Evolutionary conservation across 2,113 vertebrate genomes (phyloP).

Genomic region (Cebidichthys violaceus): DNA sequence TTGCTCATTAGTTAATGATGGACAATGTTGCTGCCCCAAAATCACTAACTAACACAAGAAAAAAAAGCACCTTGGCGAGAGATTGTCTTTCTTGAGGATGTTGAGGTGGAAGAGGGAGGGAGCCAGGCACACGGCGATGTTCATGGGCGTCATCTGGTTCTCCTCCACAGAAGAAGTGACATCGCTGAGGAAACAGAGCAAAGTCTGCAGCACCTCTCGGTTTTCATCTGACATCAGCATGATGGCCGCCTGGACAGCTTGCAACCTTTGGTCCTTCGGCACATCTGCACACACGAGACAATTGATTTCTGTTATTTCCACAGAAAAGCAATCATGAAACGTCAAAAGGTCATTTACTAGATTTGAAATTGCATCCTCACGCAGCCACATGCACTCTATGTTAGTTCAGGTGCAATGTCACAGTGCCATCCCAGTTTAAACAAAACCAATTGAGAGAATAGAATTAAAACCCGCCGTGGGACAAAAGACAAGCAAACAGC

Average conservation of each 20-base stretch:
- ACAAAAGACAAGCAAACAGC: background rate
- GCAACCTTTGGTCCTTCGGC: slow-evolving; percentile 94
- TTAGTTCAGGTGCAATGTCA: background rate
- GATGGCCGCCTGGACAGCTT: slow-evolving; percentile 93
- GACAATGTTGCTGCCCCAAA: background rate
- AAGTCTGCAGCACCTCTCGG: slow-evolving; percentile 93
- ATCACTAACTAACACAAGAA: background rate
- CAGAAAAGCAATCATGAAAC: background rate
- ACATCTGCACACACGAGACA: slow-evolving; percentile 84
- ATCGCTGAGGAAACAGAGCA: slow-evolving; percentile 95
- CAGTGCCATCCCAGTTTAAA: background rate
- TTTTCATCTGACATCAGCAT: slow-evolving; percentile 98
- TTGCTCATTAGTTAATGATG: slow-evolving; percentile 14
- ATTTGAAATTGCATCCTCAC: background rate
- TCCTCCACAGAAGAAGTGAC: slow-evolving; percentile 93
- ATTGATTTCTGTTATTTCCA: slow-evolving; percentile 12
- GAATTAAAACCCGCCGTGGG: background rate
- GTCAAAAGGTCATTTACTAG: background rate
- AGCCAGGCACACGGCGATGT: slow-evolving; percentile 96
- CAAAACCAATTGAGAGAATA: background rate
- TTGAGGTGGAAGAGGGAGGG: slow-evolving; percentile 99
- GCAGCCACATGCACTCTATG: background rate
- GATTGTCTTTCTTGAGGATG: slow-evolving; percentile 93
- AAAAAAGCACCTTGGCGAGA: slow-evolving; percentile 87
- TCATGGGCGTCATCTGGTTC: slow-evolving; percentile 99